Conservation (phyloP, 2,797 vertebrate species). For the Cygnus olor region DNA sequence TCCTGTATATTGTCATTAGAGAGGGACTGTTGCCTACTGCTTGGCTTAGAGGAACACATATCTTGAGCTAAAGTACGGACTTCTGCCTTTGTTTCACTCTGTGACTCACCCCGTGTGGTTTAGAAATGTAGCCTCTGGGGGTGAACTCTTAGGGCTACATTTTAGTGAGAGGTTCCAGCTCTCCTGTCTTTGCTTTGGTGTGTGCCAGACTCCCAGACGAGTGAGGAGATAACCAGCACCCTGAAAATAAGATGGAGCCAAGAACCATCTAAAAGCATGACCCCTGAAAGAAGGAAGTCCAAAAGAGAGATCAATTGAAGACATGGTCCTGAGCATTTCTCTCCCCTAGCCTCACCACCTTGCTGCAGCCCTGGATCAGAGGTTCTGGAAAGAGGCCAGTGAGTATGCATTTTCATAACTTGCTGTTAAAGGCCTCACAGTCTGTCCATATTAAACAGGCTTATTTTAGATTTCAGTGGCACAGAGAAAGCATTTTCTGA, state of each 20-base stretch:
- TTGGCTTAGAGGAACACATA: neutral
- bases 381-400: neutral
- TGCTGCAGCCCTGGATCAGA: neutral
- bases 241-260: neutral
- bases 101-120: neutral
- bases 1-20: neutral
- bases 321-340: neutral
- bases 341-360: neutral
- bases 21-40: neutral
- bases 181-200: neutral
- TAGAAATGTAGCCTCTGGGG: neutral
- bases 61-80: neutral
- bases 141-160: neutral
- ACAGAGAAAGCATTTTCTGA: neutral
- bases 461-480: neutral
- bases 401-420: neutral
- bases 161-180: neutral
- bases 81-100: neutral
- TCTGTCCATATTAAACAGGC: neutral
- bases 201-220: neutral
- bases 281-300: neutral
- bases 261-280: neutral
- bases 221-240: neutral
- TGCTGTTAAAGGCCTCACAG: accelerated
- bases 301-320: neutral